Evolutionary conservation across 2,888 invertebrate genomes (phyloP).

Genomic region (Cremastinae sp.): DNA sequence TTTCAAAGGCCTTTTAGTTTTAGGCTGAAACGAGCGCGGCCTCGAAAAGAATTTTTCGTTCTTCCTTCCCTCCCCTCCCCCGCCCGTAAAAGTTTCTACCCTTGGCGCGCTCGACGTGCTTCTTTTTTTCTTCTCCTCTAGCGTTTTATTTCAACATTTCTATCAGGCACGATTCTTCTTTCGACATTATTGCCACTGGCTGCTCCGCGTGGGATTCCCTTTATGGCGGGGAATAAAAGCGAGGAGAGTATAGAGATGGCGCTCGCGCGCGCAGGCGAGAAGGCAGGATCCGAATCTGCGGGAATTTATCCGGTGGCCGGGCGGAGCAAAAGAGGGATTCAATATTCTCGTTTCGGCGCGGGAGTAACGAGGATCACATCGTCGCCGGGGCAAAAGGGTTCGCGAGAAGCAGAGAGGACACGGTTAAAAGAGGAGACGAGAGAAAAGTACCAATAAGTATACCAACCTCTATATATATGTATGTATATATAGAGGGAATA

Average conservation of each 20-base stretch:
- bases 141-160: conserved; percentile 1
- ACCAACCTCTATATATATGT: not conserved
- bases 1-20: conserved; percentile 37
- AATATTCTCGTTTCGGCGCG: conserved; percentile 32
- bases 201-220: not conserved
- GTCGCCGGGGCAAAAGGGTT: not conserved
- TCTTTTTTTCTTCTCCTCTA: conserved; percentile 5
- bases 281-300: too few species aligned
- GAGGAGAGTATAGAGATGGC: not conserved
- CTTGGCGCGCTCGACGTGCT: not conserved
- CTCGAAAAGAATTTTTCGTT: conserved; percentile 27
- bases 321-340: conserved; percentile 24
- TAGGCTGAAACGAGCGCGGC: conserved; percentile 29
- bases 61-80: conserved; percentile 5
- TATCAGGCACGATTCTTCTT: conserved; percentile 6
- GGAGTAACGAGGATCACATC: conserved; percentile 11
- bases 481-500: too few species aligned
- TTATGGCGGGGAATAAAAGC: too few species aligned
- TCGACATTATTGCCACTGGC: not conserved
- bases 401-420: conserved; percentile 4
- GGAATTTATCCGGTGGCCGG: not conserved
- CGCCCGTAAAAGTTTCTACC: conserved; percentile 12
- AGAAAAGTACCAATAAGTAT: conserved; percentile 36
- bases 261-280: not conserved
- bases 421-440: conserved; percentile 6